Evolutionary conservation across 2,113 vertebrate genomes (phyloP).

Genomic region (Hydrolagus affinis): DNA sequence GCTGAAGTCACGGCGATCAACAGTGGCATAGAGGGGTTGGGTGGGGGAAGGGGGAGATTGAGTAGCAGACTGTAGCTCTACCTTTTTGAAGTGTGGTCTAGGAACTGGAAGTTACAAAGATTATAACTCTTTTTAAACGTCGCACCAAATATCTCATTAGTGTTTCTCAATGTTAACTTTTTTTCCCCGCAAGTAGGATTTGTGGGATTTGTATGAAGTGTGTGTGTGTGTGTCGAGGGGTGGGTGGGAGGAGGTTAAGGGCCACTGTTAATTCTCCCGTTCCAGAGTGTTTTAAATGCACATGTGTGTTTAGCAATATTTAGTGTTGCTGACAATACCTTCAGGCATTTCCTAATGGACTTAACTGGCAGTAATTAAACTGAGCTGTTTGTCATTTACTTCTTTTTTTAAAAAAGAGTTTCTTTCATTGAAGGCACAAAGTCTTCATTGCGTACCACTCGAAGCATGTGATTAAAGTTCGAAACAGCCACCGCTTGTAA

Average conservation of each 20-base stretch:
- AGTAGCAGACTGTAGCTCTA: too few species aligned
- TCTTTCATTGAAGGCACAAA: slow-evolving; percentile 8
- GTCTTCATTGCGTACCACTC: neutral
- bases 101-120: too few species aligned
- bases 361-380: slow-evolving; percentile 27
- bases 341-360: slow-evolving; percentile 30
- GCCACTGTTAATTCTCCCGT: neutral
- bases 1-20: too few species aligned
- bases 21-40: too few species aligned
- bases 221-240: too few species aligned
- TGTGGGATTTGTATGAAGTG: too few species aligned
- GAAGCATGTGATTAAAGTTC: neutral
- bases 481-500: neutral
- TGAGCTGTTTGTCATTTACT: slow-evolving; percentile 17
- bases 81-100: too few species aligned
- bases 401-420: neutral
- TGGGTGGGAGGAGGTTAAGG: neutral
- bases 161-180: too few species aligned
- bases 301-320: slow-evolving; percentile 5
- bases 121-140: too few species aligned
- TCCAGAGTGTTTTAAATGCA: neutral
- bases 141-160: too few species aligned
- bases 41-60: too few species aligned
- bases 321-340: slow-evolving; percentile 26
- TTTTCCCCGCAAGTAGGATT: too few species aligned